Evolutionary conservation across 2,113 vertebrate genomes (phyloP).

Genomic region (Thermophis baileyi): DNA sequence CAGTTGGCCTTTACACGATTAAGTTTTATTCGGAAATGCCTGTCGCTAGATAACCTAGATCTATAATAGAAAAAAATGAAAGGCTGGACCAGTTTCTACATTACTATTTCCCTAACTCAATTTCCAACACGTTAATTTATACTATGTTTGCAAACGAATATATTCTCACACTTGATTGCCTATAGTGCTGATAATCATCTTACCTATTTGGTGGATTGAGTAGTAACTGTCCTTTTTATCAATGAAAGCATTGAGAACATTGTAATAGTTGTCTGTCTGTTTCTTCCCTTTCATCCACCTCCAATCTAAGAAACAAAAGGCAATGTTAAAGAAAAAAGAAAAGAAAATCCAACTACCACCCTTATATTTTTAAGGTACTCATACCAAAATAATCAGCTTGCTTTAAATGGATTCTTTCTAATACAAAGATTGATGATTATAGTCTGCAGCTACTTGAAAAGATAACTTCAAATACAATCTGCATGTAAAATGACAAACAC

Average conservation of each 20-base stretch:
- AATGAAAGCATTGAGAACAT: conserved; percentile 89
- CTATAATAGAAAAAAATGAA: background rate
- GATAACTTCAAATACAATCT: background rate
- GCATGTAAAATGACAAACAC: too few relatives aligned
- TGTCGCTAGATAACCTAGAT: background rate
- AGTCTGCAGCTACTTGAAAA: background rate
- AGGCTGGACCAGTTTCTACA: background rate
- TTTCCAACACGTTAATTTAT: background rate
- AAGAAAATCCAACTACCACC: background rate
- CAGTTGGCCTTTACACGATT: background rate
- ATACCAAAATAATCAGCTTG: background rate
- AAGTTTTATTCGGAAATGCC: background rate
- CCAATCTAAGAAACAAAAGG: conserved; percentile 77
- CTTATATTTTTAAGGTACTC: background rate
- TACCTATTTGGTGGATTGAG: conserved; percentile 98
- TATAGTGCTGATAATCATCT: conserved; percentile 29
- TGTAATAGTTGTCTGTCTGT: conserved; percentile 86
- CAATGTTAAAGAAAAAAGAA: background rate
- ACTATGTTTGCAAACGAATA: background rate
- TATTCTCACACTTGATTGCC: rapidly evolving
- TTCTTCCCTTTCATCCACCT: conserved; percentile 82
- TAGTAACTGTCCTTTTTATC: conserved; percentile 99
- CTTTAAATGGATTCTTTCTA: background rate
- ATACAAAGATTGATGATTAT: background rate
- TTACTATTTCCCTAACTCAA: background rate